Evolutionary conservation across 2,888 invertebrate species (phyloP).

Genomic region (Cantharis nigra): DNA sequence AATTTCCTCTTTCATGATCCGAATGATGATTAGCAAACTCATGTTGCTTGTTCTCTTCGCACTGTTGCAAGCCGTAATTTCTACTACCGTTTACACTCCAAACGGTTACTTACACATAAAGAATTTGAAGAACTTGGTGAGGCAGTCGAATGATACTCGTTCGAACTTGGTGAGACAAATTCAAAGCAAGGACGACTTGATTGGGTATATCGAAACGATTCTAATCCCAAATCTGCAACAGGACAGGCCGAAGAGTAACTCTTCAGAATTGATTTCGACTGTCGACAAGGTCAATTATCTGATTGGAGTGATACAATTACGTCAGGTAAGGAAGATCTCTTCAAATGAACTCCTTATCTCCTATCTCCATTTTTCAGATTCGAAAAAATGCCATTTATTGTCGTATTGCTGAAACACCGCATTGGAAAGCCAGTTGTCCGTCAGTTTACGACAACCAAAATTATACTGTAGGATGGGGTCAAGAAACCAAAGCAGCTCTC

Average conservation of each 20-base stretch:
- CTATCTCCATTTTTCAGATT: not conserved
- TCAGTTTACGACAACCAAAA: not conserved
- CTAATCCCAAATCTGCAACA: constrained; percentile 2
- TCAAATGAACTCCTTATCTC: too few relatives aligned
- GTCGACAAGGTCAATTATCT: constrained; percentile 6
- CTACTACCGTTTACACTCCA: not conserved
- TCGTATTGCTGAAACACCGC: not conserved
- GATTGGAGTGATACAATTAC: not conserved
- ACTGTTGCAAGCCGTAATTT: not conserved
- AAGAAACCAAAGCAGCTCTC: too few relatives aligned
- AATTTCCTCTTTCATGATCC: not conserved
- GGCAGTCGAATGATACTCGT: not conserved
- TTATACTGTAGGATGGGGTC: not conserved
- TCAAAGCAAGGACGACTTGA: not conserved
- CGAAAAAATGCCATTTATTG: not conserved
- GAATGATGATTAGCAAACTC: not conserved
- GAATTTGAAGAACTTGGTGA: not conserved
- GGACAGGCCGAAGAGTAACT: not conserved
- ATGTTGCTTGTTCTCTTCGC: constrained; percentile 1
- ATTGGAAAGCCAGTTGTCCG: not conserved
- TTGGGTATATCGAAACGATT: not conserved
- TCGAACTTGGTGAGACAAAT: not conserved
- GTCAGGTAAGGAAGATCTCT: not conserved
- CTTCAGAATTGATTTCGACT: not conserved
- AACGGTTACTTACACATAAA: not conserved